Conservation (phyloP, 2,797 vertebrate species). For the Acipenser transmontanus region DNA sequence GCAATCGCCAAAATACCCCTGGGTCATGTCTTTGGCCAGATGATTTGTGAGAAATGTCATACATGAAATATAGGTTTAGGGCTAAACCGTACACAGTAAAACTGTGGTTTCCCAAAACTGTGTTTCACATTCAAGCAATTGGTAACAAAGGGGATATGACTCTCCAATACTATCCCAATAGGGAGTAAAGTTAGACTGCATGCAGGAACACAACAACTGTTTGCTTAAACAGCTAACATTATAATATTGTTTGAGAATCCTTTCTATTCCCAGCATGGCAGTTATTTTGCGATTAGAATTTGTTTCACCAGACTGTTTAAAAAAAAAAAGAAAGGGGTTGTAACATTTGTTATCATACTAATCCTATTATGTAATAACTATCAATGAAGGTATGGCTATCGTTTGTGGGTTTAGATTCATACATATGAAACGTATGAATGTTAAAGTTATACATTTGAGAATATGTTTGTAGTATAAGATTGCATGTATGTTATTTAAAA, state of each 20-base stretch:
- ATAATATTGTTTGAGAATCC: neutral
- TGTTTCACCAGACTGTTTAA: no score
- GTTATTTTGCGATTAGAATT: neutral
- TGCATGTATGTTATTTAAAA: constrained; percentile 60
- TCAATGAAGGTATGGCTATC: no score
- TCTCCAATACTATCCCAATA: constrained; percentile 42
- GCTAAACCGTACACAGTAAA: constrained; percentile 74
- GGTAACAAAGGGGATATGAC: constrained; percentile 59
- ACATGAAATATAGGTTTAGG: constrained; percentile 84
- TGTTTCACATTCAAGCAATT: constrained; percentile 62
- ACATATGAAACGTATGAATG: no score
- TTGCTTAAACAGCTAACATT: constrained; percentile 23
- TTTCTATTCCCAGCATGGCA: neutral
- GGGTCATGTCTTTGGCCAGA: constrained; percentile 76
- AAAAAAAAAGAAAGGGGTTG: no score
- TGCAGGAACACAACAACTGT: constrained; percentile 8
- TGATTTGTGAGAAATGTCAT: constrained; percentile 84
- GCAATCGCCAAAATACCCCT: constrained; percentile 77
- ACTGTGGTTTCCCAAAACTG: constrained; percentile 61
- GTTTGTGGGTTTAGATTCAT: no score
- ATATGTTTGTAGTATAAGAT: no score
- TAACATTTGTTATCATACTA: no score
- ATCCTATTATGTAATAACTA: no score
- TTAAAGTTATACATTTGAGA: no score
- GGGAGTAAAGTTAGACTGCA: constrained; percentile 32